Percentiles rank a stretch among this genome's conserved stretches.
Conservation (phyloP, 2,888 invertebrate species). For the Linnaemya tessellans region DNA sequence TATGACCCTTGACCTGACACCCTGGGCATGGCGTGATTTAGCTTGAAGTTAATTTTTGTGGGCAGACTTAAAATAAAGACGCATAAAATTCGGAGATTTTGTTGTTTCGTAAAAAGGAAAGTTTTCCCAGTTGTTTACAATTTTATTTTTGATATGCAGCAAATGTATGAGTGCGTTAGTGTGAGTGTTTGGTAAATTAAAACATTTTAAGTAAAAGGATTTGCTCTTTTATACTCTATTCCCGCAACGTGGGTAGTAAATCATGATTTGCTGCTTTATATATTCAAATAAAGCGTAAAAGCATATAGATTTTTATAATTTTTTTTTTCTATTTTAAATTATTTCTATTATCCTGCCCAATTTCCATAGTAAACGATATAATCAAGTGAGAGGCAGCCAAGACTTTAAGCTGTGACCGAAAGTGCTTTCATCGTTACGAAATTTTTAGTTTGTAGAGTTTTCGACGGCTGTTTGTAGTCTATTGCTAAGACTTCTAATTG, state of each 20-base stretch:
- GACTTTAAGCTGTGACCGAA: background rate
- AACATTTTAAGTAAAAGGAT: background rate
- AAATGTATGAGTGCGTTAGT: background rate
- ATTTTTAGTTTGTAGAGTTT: no score
- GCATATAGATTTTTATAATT: background rate
- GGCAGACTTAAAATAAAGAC: slow-evolving; percentile 16
- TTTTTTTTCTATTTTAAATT: background rate
- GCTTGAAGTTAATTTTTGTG: slow-evolving; percentile 34
- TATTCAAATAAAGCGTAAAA: background rate
- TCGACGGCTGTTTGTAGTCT: no score
- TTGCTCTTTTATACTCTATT: background rate
- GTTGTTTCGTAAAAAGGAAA: slow-evolving; percentile 39
- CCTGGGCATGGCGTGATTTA: slow-evolving; percentile 40
- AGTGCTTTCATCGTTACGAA: no score
- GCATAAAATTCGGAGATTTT: slow-evolving; percentile 23
- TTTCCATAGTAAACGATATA: no score
- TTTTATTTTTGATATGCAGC: background rate
- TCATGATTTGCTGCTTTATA: background rate
- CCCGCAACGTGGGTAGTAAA: background rate
- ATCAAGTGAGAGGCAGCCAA: background rate
- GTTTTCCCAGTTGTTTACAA: slow-evolving; percentile 35
- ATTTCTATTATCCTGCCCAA: no score
- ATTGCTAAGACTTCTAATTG: no score
- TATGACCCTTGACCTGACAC: slow-evolving; percentile 66
- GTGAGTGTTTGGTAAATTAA: background rate